Percentiles rank a stretch among this genome's conserved stretches.
Evolutionary conservation across 2,888 invertebrate species (phyloP).

Genomic region (Drosophila barbarae): DNA sequence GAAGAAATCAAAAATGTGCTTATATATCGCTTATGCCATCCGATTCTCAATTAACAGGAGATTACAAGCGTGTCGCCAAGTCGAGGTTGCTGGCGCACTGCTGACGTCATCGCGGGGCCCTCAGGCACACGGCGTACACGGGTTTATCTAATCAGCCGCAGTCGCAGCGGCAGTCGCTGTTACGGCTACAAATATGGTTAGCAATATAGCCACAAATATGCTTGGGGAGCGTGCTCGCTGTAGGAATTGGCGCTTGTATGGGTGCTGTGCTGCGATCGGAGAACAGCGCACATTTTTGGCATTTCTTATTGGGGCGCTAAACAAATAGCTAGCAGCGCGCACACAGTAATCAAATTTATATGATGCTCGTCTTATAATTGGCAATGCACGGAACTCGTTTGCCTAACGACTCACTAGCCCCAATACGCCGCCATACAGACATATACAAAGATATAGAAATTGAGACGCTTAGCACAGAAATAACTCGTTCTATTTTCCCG

Average conservation of each 20-base stretch:
- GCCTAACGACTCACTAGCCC: slow-evolving; percentile 59
- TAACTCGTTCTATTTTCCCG: slow-evolving; percentile 71
- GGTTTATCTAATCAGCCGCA: slow-evolving; percentile 63
- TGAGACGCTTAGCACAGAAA: slow-evolving; percentile 73
- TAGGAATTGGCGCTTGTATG: slow-evolving; percentile 18
- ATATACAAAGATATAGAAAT: slow-evolving; percentile 44
- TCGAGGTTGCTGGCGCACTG: slow-evolving; percentile 31
- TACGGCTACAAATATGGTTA: slow-evolving; percentile 11
- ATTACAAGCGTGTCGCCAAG: slow-evolving; percentile 35
- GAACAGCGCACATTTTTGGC: slow-evolving; percentile 51
- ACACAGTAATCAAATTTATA: slow-evolving; percentile 56
- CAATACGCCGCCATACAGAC: slow-evolving; percentile 43
- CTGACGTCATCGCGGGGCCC: slow-evolving; percentile 58
- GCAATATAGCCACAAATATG: slow-evolving; percentile 12
- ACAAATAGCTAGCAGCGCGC: slow-evolving; percentile 43
- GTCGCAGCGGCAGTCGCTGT: slow-evolving; percentile 16
- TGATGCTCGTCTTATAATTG: slow-evolving; percentile 67
- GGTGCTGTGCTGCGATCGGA: slow-evolving; percentile 16
- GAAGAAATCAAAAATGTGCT: slow-evolving; percentile 30
- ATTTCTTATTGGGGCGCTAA: slow-evolving; percentile 51
- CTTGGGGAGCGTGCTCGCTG: slow-evolving; percentile 19
- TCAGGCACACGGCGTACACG: slow-evolving; percentile 13
- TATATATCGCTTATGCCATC: slow-evolving; percentile 32
- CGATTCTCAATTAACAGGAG: slow-evolving; percentile 48
- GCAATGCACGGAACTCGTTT: slow-evolving; percentile 72